Conservation (phyloP, 2,797 vertebrate species). For the Picus viridis region DNA sequence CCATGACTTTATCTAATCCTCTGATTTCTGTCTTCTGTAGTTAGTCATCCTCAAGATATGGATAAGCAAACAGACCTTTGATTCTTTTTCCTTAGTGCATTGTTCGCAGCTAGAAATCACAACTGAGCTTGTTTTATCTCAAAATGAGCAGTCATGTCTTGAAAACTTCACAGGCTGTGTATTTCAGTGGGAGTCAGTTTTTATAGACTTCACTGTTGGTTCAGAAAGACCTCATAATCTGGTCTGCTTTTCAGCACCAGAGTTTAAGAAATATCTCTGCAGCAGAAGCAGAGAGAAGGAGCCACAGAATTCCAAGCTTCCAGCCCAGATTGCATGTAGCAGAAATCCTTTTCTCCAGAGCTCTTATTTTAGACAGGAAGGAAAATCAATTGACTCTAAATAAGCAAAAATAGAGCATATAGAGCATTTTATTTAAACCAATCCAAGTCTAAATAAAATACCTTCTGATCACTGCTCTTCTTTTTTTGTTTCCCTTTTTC, state of each 20-base stretch:
- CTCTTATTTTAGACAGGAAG: neutral
- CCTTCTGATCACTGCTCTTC: neutral
- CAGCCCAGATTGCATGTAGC: neutral
- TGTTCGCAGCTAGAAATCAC: neutral
- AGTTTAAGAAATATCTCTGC: neutral
- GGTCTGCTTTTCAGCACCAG: neutral
- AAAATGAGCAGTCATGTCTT: neutral
- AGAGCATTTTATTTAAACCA: neutral
- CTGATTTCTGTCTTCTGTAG: neutral
- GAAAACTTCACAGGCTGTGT: neutral
- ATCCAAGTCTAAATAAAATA: neutral
- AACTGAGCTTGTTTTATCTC: conserved; percentile 8
- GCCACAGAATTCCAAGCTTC: neutral
- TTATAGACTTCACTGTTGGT: neutral
- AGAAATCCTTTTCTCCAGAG: neutral
- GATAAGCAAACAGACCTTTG: neutral
- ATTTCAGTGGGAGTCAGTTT: neutral
- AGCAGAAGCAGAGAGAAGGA: neutral
- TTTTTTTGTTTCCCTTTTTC: too few species aligned
- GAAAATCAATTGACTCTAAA: neutral
- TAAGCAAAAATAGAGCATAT: neutral
- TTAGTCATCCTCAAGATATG: neutral
- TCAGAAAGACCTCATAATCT: neutral
- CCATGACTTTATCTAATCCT: neutral
- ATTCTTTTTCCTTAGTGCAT: neutral